phyloP scores from a whole-genome alignment of 2,888 invertebrate genomes.

The Sarcophaga rosellei region DNA sequence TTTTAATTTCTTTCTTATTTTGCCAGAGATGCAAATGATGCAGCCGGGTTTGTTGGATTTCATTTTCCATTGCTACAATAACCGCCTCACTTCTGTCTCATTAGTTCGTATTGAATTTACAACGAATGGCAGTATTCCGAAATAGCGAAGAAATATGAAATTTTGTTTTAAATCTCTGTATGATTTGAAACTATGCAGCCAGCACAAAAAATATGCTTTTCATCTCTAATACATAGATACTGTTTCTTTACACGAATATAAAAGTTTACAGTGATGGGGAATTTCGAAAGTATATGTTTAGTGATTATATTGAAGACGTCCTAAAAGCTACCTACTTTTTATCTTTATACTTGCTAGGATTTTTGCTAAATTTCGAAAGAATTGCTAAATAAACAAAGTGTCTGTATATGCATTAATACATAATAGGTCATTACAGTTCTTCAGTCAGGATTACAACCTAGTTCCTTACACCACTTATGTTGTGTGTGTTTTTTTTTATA shows the following conservation, averaged over 20 bases:
- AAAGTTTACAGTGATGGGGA: neutral
- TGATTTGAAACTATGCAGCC: conserved; percentile 9
- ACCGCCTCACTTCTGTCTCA: conserved; percentile 36
- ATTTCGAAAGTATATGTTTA: too few species aligned
- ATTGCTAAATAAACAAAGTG: too few species aligned
- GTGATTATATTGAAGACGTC: too few species aligned
- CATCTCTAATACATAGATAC: too few species aligned
- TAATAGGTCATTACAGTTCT: too few species aligned
- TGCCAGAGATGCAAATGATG: conserved; percentile 13
- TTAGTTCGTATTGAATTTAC: conserved; percentile 35
- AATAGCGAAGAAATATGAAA: neutral
- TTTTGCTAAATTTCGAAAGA: too few species aligned
- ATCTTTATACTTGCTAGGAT: too few species aligned
- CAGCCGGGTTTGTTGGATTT: conserved; percentile 15
- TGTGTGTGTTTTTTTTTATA: too few species aligned
- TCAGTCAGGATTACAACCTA: too few species aligned
- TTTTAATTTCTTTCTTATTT: neutral
- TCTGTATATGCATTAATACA: too few species aligned
- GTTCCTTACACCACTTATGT: too few species aligned
- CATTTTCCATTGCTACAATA: conserved; percentile 2
- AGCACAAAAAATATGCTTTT: neutral
- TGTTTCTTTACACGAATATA: neutral
- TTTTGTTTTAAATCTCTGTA: conserved; percentile 32
- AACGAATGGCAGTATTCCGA: neutral
- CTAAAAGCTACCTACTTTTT: too few species aligned